phyloP scores from a whole-genome alignment of 2,888 invertebrate genomes.

The Agonopterix alstromeriana region DNA sequence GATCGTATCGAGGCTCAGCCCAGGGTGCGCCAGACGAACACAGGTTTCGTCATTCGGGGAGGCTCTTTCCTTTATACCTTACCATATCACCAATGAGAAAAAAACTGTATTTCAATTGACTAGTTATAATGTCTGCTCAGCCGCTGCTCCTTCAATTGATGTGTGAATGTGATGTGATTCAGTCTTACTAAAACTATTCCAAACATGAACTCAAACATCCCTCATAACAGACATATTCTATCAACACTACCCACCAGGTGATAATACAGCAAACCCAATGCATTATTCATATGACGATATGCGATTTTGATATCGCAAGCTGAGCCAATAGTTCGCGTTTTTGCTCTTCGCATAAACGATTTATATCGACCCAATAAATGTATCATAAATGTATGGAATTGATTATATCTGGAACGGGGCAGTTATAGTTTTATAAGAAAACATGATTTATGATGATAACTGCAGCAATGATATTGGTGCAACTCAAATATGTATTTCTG shows the following conservation, averaged over 20 bases:
- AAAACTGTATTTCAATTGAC: too few relatives aligned
- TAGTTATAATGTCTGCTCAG: too few relatives aligned
- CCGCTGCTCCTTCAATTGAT: too few relatives aligned
- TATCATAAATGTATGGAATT: slow-evolving; percentile 35
- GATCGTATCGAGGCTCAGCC: too few relatives aligned
- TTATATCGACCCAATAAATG: slow-evolving; percentile 41
- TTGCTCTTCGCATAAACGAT: slow-evolving; percentile 35
- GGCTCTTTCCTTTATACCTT: too few relatives aligned
- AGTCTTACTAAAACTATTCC: neutral
- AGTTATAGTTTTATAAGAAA: neutral
- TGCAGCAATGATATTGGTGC: too few relatives aligned
- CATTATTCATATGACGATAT: slow-evolving; percentile 62
- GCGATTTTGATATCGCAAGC: slow-evolving; percentile 59
- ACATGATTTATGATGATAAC: neutral
- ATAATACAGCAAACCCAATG: slow-evolving; percentile 56
- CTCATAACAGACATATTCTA: neutral
- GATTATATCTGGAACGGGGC: slow-evolving; percentile 3
- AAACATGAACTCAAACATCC: neutral
- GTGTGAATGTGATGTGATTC: too few relatives aligned
- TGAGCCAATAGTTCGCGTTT: slow-evolving; percentile 27
- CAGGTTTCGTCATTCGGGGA: too few relatives aligned
- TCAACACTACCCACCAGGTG: slow-evolving; percentile 25
- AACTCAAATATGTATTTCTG: neutral
- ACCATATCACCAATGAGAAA: too few relatives aligned
- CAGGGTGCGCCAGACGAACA: too few relatives aligned